A percentile compares a stretch with the other conserved stretches of the same genome.
Evolutionary conservation across 2,113 vertebrate species (phyloP).

Genomic region (Gavialis gangeticus): DNA sequence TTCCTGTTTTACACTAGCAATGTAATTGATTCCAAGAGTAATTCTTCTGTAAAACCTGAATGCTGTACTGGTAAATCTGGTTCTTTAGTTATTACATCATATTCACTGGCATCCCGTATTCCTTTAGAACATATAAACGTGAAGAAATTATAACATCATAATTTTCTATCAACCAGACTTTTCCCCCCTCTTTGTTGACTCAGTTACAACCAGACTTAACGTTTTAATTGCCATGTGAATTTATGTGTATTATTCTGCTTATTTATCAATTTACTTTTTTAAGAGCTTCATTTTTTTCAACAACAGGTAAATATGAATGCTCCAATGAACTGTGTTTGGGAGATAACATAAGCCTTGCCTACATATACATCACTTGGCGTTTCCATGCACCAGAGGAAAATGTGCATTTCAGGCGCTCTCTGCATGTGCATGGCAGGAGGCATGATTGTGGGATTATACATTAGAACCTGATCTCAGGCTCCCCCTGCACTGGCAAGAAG

Average conservation of each 20-base stretch:
- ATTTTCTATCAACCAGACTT: neutral
- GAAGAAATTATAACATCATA: neutral
- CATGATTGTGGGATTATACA: too few species aligned
- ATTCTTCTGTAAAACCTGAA: neutral
- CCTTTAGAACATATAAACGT: neutral
- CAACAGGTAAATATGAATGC: neutral
- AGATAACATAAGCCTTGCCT: neutral
- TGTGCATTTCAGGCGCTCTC: neutral
- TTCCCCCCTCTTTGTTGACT: neutral
- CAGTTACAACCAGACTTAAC: neutral
- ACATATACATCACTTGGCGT: neutral
- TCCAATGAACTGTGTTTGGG: neutral
- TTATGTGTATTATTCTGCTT: neutral
- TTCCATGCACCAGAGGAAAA: neutral
- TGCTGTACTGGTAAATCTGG: fast-evolving
- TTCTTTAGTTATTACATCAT: neutral
- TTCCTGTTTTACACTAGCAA: neutral
- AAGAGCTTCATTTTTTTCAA: neutral
- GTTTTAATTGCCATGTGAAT: neutral
- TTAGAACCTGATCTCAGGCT: too few species aligned
- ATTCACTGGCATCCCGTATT: neutral
- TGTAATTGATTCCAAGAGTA: neutral
- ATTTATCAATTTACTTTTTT: neutral
- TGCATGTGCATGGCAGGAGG: too few species aligned
- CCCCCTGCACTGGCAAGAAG: too few species aligned